Evolutionary conservation across 2,797 vertebrate species (phyloP).

Genomic region (Sardinella longiceps): DNA sequence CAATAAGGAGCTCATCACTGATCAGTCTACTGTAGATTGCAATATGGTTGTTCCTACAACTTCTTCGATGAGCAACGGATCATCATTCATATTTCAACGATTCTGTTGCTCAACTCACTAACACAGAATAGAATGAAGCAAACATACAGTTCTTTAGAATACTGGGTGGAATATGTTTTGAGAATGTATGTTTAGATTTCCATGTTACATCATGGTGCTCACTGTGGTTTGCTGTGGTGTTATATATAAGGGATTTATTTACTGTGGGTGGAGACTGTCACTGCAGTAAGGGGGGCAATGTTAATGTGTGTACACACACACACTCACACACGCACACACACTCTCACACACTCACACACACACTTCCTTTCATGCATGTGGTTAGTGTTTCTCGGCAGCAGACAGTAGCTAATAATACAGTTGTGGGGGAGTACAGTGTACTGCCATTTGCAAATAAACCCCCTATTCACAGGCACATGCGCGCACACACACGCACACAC

Average conservation of each 20-base stretch:
- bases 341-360: background rate
- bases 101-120: background rate
- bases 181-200: no score
- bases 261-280: background rate
- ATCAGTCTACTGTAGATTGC: background rate
- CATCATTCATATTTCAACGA: background rate
- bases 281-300: background rate
- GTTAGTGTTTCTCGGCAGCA: constrained; percentile 6
- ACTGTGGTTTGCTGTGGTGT: background rate
- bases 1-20: constrained; percentile 8
- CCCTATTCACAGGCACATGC: background rate
- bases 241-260: background rate
- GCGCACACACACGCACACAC: no score
- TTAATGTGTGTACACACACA: background rate
- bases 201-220: no score
- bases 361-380: constrained; percentile 16
- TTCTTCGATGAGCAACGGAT: background rate
- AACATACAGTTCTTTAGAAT: background rate
- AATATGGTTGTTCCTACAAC: background rate
- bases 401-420: constrained; percentile 12
- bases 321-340: background rate
- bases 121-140: background rate
- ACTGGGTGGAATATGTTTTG: background rate
- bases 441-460: background rate
- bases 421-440: background rate